Evolutionary conservation across 2,797 vertebrate genomes (phyloP).

Genomic region (Balearica regulorum): DNA sequence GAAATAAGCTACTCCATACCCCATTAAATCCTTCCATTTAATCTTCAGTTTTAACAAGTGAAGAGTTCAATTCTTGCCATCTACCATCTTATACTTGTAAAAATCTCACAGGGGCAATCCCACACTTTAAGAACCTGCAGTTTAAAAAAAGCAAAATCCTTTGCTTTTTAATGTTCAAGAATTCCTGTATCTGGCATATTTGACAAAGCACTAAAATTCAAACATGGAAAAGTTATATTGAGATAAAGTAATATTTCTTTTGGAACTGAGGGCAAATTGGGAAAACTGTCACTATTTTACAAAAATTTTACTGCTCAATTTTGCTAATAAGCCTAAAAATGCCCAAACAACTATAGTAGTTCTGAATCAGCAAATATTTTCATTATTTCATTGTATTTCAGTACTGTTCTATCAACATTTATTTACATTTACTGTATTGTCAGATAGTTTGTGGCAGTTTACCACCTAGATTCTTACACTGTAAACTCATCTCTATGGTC

Average conservation of each 20-base stretch:
- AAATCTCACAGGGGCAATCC: not conserved
- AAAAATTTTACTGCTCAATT: not conserved
- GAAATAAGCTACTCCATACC: not conserved
- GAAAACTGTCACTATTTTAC: not conserved
- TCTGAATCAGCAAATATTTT: not conserved
- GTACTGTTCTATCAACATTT: not conserved
- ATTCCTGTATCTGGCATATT: not conserved
- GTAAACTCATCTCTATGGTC: not conserved
- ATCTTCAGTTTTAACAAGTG: not conserved
- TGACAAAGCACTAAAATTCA: not conserved
- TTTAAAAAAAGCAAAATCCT: not conserved
- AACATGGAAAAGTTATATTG: not conserved
- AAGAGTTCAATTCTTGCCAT: not conserved
- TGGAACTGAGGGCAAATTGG: not conserved
- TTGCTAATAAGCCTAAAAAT: not conserved
- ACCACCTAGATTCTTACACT: not conserved
- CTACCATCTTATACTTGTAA: not conserved
- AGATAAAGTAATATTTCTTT: not conserved
- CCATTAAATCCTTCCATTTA: not conserved
- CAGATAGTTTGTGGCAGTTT: not conserved
- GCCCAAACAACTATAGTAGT: not conserved
- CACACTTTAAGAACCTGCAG: not conserved
- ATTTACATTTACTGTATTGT: not conserved
- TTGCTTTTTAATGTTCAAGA: not conserved
- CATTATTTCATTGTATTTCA: not conserved